Evolutionary conservation across 92 coral and sea anemone species (phyloP).

Genomic region (Porites rus): DNA sequence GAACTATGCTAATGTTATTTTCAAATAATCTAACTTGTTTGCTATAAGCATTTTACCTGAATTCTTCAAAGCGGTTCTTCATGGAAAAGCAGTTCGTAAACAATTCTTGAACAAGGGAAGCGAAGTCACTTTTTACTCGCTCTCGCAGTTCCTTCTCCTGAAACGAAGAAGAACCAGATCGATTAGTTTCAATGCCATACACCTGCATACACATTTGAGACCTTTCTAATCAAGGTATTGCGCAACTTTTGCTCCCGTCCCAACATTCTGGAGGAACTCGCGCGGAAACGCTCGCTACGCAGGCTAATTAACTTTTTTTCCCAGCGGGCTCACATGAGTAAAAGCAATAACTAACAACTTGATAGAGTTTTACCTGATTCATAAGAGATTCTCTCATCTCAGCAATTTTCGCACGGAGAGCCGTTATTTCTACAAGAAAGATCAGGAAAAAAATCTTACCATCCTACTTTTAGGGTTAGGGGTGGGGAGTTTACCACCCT

Average conservation of each 20-base stretch:
- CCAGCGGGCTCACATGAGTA: neutral
- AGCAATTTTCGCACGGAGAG: constrained; percentile 91
- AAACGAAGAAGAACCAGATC: neutral
- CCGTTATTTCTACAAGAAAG: constrained; percentile 88
- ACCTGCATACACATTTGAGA: neutral
- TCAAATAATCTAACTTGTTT: neutral
- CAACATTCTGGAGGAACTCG: too few relatives aligned
- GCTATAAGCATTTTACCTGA: constrained; percentile 60
- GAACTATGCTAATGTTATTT: too few relatives aligned
- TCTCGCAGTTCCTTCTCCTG: constrained; percentile 92
- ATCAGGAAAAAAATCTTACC: neutral
- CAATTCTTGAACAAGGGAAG: constrained; percentile 88
- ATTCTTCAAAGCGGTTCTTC: constrained; percentile 96
- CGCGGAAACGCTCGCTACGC: too few relatives aligned
- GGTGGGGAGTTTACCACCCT: too few relatives aligned
- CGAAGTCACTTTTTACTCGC: constrained; percentile 87
- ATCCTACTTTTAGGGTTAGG: too few relatives aligned
- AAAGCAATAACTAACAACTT: too few relatives aligned
- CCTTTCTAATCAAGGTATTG: too few relatives aligned
- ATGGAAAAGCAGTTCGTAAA: constrained; percentile 95
- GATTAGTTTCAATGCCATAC: neutral
- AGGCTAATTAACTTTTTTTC: too few relatives aligned
- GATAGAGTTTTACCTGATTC: constrained; percentile 77
- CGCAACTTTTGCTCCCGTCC: too few relatives aligned
- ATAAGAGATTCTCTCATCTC: constrained; percentile 91